Percentiles rank a stretch among this genome's conserved stretches.
These are phyloP conservation scores for Acipenser oxyrinchus DNA, from an alignment of 2,797 vertebrate species.

Conservation along the genomic window DNA sequence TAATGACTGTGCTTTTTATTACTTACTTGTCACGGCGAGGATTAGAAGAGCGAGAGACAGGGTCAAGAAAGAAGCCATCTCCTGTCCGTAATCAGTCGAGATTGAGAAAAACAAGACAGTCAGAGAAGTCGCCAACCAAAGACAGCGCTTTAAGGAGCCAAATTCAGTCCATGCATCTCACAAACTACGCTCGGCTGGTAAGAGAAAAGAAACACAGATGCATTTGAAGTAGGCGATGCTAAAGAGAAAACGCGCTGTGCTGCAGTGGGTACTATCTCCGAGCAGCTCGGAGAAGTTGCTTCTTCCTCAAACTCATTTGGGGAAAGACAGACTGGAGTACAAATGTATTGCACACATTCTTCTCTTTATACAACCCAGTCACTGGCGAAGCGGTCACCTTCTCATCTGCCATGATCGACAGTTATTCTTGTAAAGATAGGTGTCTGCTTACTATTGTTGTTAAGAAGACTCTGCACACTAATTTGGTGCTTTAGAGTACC, in stretches of 20 bases:
- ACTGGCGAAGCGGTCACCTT: neutral
- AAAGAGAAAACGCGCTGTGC: neutral
- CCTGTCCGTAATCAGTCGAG: conserved; percentile 19
- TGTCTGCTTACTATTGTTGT: too few species aligned
- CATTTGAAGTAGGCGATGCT: too few species aligned
- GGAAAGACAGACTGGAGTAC: neutral
- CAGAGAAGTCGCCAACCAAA: neutral
- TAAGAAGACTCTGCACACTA: too few species aligned
- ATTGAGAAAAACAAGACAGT: neutral
- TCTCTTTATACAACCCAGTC: neutral
- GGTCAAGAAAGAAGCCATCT: conserved; percentile 36
- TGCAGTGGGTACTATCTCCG: neutral
- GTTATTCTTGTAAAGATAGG: too few species aligned
- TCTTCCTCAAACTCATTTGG: neutral
- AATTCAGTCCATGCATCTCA: neutral
- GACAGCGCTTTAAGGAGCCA: neutral
- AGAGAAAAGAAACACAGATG: neutral
- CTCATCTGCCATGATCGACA: neutral
- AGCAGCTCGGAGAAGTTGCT: neutral
- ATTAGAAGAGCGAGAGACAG: conserved; percentile 37
- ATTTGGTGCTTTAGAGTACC: neutral
- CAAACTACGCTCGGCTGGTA: neutral
- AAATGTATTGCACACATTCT: neutral
- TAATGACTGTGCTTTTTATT: neutral
- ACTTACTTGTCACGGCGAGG: conserved; percentile 45